A percentile compares a stretch with the other conserved stretches of the same genome.
Evolutionary conservation across 2,797 vertebrate species (phyloP).

Genomic region (Vireo griseus): DNA sequence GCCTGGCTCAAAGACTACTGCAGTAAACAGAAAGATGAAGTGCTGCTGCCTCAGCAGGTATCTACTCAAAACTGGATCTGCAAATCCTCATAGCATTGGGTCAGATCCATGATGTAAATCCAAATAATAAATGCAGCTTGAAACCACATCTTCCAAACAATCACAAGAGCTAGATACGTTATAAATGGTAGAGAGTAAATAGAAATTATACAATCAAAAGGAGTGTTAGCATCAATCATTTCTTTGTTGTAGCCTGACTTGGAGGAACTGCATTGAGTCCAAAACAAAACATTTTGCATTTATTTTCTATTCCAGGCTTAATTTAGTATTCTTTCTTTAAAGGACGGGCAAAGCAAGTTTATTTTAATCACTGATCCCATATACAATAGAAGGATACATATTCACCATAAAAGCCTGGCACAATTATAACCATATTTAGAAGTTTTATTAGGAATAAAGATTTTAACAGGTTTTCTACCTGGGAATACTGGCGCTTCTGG

Average conservation of each 20-base stretch:
- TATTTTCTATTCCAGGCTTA: not conserved
- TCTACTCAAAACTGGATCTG: not conserved
- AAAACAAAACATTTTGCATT: not conserved
- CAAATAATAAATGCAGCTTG: not conserved
- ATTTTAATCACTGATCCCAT: not conserved
- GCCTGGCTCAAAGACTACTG: not conserved
- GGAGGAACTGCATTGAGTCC: not conserved
- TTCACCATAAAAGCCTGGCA: not conserved
- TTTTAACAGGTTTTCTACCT: not conserved
- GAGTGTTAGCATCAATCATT: not conserved
- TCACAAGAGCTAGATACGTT: not conserved
- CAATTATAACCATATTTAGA: not conserved
- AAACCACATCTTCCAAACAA: not conserved
- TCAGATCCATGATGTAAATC: not conserved
- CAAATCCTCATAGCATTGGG: not conserved
- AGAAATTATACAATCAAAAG: not conserved
- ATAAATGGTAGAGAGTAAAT: not conserved
- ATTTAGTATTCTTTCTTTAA: not conserved
- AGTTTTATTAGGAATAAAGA: not conserved
- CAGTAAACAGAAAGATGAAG: not conserved
- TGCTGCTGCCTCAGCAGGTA: not conserved
- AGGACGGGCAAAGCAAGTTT: not conserved
- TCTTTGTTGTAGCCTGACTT: not conserved
- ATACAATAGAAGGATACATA: not conserved
- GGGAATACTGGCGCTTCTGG: not conserved